A percentile compares a stretch with the other conserved stretches of the same genome.
Evolutionary conservation across 2,113 vertebrate genomes (phyloP).

Genomic region (Kobus ellipsiprymnus): DNA sequence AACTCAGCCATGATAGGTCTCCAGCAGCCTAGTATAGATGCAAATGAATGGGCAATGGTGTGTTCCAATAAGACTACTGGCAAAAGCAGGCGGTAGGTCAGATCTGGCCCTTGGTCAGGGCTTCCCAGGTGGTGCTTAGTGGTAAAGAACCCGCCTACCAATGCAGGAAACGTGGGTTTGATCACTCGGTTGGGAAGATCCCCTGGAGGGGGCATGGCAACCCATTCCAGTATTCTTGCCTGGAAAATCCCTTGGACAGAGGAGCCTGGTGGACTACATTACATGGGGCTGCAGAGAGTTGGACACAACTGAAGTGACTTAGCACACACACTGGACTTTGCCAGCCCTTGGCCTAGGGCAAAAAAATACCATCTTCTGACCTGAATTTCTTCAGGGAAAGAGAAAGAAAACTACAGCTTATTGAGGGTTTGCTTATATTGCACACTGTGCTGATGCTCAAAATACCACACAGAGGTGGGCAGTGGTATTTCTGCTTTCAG

Average conservation of each 20-base stretch:
- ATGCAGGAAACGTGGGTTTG: not conserved
- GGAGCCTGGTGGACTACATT: not conserved
- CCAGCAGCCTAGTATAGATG: not conserved
- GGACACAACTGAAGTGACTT: not conserved
- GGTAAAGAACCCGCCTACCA: not conserved
- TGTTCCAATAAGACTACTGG: not conserved
- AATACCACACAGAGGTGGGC: not conserved
- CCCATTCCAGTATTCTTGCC: not conserved
- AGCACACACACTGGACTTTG: not conserved
- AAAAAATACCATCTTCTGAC: not conserved
- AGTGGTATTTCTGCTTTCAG: not conserved
- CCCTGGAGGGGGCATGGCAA: not conserved
- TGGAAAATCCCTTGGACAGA: not conserved
- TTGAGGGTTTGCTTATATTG: not conserved
- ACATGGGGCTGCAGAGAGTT: not conserved
- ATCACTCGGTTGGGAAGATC: not conserved
- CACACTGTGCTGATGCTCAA: not conserved
- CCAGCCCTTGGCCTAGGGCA: not conserved
- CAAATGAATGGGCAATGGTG: not conserved
- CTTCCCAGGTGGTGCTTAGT: not conserved
- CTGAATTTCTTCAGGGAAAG: constrained; percentile 9
- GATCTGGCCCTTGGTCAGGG: not conserved
- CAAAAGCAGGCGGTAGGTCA: not conserved
- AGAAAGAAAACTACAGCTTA: not conserved
- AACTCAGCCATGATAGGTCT: not conserved